Conservation (phyloP, 2,888 invertebrate genomes). For the Sphaeridia pumilis region DNA sequence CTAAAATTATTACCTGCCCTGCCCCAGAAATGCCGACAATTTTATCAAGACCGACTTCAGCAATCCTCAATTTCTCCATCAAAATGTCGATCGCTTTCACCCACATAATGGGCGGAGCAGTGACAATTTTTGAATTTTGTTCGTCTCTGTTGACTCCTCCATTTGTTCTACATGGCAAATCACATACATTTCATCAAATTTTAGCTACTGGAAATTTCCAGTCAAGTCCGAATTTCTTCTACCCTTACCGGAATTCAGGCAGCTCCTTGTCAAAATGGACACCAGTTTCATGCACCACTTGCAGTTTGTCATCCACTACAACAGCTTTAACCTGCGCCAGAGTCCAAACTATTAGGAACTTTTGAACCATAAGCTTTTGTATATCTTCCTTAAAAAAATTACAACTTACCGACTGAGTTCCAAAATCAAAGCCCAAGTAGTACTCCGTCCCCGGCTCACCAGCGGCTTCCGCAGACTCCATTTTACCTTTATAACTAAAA, state of each 20-base stretch:
- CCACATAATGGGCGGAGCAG: constrained; percentile 85
- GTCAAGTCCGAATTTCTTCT: too few relatives aligned
- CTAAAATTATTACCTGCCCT: constrained; percentile 58
- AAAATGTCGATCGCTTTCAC: constrained; percentile 87
- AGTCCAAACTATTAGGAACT: too few relatives aligned
- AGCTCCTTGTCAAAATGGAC: constrained; percentile 85
- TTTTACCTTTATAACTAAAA: too few relatives aligned
- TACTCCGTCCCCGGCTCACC: too few relatives aligned
- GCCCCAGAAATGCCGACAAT: constrained; percentile 80
- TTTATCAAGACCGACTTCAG: constrained; percentile 68
- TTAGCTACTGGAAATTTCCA: too few relatives aligned
- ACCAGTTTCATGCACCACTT: constrained; percentile 61
- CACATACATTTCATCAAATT: too few relatives aligned
- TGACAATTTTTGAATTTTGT: constrained; percentile 42
- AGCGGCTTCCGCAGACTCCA: too few relatives aligned
- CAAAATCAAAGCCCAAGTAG: constrained; percentile 72
- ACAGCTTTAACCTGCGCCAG: constrained; percentile 83
- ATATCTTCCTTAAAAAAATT: too few relatives aligned
- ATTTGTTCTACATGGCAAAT: constrained; percentile 15
- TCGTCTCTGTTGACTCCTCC: constrained; percentile 19
- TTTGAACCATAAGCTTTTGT: too few relatives aligned
- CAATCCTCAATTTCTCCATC: constrained; percentile 66
- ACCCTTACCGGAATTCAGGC: constrained; percentile 70
- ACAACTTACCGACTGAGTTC: constrained; percentile 66
- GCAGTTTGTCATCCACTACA: constrained; percentile 60